A percentile compares a stretch with the other conserved stretches of the same genome.
These are phyloP conservation scores for Pogoniulus pusillus DNA, from an alignment of 2,797 vertebrate species.

Conservation along the genomic window DNA sequence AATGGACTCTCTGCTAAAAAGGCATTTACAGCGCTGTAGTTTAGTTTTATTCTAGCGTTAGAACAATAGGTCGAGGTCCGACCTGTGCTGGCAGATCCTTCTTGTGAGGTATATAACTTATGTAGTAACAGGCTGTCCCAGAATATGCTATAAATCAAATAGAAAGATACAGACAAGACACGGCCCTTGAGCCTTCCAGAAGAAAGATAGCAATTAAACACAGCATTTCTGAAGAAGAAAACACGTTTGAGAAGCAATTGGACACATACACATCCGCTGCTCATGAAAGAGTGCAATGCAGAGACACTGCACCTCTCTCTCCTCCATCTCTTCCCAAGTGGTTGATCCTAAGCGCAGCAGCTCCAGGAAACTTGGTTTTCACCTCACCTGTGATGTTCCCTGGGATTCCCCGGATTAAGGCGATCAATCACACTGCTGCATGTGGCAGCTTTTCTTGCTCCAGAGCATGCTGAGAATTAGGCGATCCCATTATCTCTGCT, in stretches of 20 bases:
- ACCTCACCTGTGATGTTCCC: not conserved
- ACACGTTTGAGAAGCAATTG: not conserved
- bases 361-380: not conserved
- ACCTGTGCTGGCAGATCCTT: not conserved
- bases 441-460: not conserved
- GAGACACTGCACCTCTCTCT: rapidly evolving
- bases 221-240: not conserved
- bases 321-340: not conserved
- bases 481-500: not conserved
- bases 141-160: not conserved
- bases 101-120: not conserved
- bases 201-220: not conserved
- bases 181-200: not conserved
- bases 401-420: not conserved
- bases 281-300: not conserved
- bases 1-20: not conserved
- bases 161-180: not conserved
- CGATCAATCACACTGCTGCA: not conserved
- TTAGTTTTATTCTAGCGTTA: not conserved
- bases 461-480: not conserved
- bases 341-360: not conserved
- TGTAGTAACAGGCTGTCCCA: rapidly evolving
- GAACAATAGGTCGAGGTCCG: not conserved
- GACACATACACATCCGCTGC: not conserved
- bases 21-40: not conserved